Conservation (phyloP, 2,888 invertebrate genomes). For the Noctua janthe region DNA sequence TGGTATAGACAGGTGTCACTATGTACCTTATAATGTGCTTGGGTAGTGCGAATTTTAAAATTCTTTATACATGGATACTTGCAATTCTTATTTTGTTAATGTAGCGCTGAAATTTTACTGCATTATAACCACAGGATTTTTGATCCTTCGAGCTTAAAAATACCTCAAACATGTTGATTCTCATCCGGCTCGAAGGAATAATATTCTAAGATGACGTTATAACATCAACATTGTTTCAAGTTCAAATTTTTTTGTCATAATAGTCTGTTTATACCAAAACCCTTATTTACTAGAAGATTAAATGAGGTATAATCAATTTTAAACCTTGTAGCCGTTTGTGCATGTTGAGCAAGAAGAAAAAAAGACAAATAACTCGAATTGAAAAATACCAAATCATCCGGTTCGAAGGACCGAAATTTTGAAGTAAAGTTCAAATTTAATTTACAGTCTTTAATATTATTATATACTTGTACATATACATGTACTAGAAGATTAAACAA, state of each 20-base stretch:
- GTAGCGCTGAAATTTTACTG: neutral
- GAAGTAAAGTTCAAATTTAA: neutral
- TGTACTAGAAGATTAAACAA: constrained; percentile 59
- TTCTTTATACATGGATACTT: neutral
- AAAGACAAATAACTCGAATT: neutral
- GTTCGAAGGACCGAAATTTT: constrained; percentile 18
- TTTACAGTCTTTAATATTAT: neutral
- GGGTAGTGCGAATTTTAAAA: neutral
- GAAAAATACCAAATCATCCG: neutral
- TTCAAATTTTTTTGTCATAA: neutral
- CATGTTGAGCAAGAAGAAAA: neutral
- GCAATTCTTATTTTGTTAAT: neutral
- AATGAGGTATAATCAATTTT: neutral
- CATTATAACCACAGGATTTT: neutral
- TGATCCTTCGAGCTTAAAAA: neutral
- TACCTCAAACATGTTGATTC: too few species aligned
- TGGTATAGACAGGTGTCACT: constrained; percentile 1
- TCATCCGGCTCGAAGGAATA: neutral
- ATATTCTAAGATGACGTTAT: neutral
- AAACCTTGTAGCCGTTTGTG: neutral
- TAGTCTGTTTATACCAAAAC: neutral
- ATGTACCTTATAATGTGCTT: neutral
- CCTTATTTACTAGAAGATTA: neutral
- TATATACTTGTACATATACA: neutral
- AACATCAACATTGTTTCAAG: neutral